Base-by-base conservation (phyloP, 2,113 vertebrate genomes). In the Rhipidura dahli region DNA sequence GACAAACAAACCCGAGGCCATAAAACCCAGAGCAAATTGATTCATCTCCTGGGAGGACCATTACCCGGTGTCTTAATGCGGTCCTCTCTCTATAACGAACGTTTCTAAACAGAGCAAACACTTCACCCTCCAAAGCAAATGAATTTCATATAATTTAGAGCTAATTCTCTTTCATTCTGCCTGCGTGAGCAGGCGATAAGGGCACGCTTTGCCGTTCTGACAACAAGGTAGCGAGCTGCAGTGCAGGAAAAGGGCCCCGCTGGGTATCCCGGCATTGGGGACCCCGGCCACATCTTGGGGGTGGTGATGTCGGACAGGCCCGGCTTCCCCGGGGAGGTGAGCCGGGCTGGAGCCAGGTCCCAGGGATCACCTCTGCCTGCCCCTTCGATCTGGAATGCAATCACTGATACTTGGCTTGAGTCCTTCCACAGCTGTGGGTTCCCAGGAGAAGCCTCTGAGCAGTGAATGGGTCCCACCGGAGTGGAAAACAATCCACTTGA, bases 81-180 rank as follows among this genome's bases (percentile, higher is more conserved):
- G 89, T 76, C 69, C 85, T 94, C 95, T 96, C 89, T 96, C 87
- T 88, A 70, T 53, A 72, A 93, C 59, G 79, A 96, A 96, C 86
- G 33, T 95, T 95, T 94, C 94, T 86, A 95, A 97, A 92, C 49
- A 97, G 93, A 95, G 92, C 93, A 98, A 98, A 98, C 97, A 98
- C 94, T 96, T 97, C 93, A 91, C 94, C 76, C 96, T 97, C 96
- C 95, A 97, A 97, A 97, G 96, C 96, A 98, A 98, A 96, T 98
- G 98, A 98, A 98, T 98, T 98, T 97, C 83, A 31, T 97, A 98
- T 97, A 97, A 98, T 98, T 98, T 97, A 96, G 94, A 95, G 96
- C 98, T 98, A 98, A 98, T 98, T 98, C 97, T 96, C 95, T 95
- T 98, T 96, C 94, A 96, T 98, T 98, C 98, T 98, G 98, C 98